Evolutionary conservation across 1,140 invertebrate species (phyloP).

Genomic region (Orussus abietinus): DNA sequence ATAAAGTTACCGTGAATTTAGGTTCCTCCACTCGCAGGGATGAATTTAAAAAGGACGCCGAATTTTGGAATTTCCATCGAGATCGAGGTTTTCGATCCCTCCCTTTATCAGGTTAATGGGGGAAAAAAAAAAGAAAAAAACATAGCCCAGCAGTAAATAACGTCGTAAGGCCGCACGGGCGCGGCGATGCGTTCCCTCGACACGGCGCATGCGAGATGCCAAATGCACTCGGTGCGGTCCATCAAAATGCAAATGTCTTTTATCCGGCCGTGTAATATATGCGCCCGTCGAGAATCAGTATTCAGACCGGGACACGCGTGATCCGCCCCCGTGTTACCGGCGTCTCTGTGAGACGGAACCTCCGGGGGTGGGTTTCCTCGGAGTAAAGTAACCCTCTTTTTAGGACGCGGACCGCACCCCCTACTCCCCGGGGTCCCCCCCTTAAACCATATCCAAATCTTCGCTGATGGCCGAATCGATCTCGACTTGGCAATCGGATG

Average conservation of each 20-base stretch:
- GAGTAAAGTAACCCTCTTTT: slow-evolving; percentile 21
- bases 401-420: slow-evolving; percentile 5
- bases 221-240: slow-evolving; percentile 43
- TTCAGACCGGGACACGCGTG: slow-evolving; percentile 34
- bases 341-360: slow-evolving; percentile 1
- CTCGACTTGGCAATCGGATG: too few relatives aligned
- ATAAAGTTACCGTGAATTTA: too few relatives aligned
- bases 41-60: too few relatives aligned
- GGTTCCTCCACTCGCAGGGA: too few relatives aligned
- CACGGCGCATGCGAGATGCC: slow-evolving; percentile 44
- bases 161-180: too few relatives aligned
- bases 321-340: slow-evolving; percentile 29
- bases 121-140: too few relatives aligned
- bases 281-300: slow-evolving; percentile 44
- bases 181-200: too few relatives aligned
- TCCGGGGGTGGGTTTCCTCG: slow-evolving; percentile 9
- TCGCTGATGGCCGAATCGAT: slow-evolving; percentile 29
- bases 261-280: slow-evolving; percentile 41
- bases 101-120: too few relatives aligned
- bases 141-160: too few relatives aligned
- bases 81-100: too few relatives aligned
- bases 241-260: slow-evolving; percentile 48
- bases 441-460: slow-evolving; percentile 26
- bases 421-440: slow-evolving; percentile 1
- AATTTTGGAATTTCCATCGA: too few relatives aligned